A percentile compares a stretch with the other conserved stretches of the same genome.
phyloP scores from a whole-genome alignment of 2,888 invertebrate genomes.

The Lepidochitona cinerea region DNA sequence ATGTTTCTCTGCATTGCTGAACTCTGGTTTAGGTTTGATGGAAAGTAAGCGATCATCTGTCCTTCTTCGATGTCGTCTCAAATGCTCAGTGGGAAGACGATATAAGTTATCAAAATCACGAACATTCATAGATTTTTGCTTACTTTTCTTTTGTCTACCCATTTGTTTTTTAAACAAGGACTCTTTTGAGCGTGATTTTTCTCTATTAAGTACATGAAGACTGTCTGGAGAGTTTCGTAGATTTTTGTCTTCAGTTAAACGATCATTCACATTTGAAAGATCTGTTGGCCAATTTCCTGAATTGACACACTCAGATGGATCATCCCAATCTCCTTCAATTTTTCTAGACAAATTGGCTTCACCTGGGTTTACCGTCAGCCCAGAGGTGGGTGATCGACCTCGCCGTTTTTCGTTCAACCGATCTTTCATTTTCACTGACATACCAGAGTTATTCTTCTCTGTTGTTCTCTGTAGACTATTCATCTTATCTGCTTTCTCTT shows the following conservation, averaged over 20 bases:
- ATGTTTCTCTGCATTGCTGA: constrained; percentile 32
- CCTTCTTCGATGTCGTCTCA: constrained; percentile 22
- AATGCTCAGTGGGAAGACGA: constrained; percentile 56
- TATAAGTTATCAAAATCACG: constrained; percentile 54
- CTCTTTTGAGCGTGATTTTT: constrained; percentile 16
- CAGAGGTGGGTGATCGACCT: constrained; percentile 26
- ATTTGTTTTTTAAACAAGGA: constrained; percentile 33
- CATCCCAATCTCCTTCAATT: too few relatives aligned
- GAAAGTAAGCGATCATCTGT: constrained; percentile 19
- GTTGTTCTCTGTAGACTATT: neutral
- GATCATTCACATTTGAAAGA: too few relatives aligned
- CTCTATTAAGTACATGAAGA: neutral
- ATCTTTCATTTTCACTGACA: constrained; percentile 35
- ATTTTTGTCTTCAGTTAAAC: too few relatives aligned
- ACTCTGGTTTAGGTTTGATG: constrained; percentile 23
- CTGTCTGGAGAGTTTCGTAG: neutral
- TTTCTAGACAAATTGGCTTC: too few relatives aligned
- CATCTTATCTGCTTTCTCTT: constrained; percentile 27
- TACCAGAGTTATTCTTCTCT: neutral
- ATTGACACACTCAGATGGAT: too few relatives aligned
- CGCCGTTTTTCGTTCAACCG: constrained; percentile 37
- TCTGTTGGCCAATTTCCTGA: too few relatives aligned
- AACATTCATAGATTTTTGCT: constrained; percentile 35
- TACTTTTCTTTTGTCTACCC: constrained; percentile 33
- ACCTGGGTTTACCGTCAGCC: neutral